Conservation (phyloP, 2,797 vertebrate genomes). For the Sardinella longiceps region DNA sequence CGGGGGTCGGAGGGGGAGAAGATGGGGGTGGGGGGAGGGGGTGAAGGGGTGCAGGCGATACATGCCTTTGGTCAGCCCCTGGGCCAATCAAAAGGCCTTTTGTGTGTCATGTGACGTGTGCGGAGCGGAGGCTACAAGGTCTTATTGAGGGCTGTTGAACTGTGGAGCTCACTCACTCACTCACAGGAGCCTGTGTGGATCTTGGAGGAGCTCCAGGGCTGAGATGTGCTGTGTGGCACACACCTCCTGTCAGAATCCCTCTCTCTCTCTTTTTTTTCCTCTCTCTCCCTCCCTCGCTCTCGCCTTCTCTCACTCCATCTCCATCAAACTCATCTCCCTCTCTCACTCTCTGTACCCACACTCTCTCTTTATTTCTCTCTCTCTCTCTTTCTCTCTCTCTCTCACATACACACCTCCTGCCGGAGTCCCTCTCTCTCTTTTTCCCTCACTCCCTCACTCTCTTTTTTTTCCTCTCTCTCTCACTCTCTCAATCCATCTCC, state of each 20-base stretch:
- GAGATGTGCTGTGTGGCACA: background rate
- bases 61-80: slow-evolving; percentile 2
- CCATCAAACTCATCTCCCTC: too few species aligned
- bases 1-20: slow-evolving; percentile 39
- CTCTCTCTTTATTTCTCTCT: background rate
- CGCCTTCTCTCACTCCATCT: background rate
- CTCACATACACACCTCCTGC: background rate
- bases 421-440: slow-evolving; percentile 30
- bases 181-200: slow-evolving; percentile 7
- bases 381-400: background rate
- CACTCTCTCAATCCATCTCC: background rate
- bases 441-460: background rate
- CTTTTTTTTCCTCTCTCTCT: background rate
- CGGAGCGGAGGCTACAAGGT: slow-evolving; percentile 35
- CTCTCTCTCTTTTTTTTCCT: background rate
- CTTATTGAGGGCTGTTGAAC: slow-evolving; percentile 44
- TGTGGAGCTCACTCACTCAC: too few species aligned
- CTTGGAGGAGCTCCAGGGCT: background rate
- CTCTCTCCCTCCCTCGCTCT: background rate
- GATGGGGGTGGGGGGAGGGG: slow-evolving; percentile 38
- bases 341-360: too few species aligned
- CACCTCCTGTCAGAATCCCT: background rate
- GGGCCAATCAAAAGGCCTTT: slow-evolving; percentile 15
- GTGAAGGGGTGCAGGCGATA: slow-evolving; percentile 40
- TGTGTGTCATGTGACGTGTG: slow-evolving; percentile 40